These are phyloP conservation scores for Metopia argyrocephala DNA, from an alignment of 2,888 invertebrate genomes.

Conservation along the genomic window DNA sequence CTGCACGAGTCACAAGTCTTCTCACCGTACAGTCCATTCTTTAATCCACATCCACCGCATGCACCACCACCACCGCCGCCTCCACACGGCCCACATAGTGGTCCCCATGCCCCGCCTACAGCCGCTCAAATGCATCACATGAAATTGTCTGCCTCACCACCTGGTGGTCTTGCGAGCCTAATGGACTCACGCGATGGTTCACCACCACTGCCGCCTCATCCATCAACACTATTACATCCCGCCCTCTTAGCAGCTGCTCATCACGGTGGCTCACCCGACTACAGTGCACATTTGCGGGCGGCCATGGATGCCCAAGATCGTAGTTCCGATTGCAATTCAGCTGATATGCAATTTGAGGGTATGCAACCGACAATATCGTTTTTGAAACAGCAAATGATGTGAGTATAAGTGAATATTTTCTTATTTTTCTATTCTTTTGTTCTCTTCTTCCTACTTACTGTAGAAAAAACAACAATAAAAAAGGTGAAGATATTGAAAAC, in stretches of 20 bases:
- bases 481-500: background rate
- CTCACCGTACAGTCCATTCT: conserved; percentile 94
- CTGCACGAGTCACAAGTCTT: conserved; percentile 96
- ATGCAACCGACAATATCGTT: conserved; percentile 98
- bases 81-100: conserved; percentile 78
- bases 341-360: conserved; percentile 94
- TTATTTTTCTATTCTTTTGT: background rate
- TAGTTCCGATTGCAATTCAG: conserved; percentile 93
- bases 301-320: conserved; percentile 91
- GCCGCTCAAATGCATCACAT: conserved; percentile 78
- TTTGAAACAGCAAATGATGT: conserved; percentile 81
- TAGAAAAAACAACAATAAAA: background rate
- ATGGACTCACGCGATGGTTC: conserved; percentile 84
- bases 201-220: conserved; percentile 90
- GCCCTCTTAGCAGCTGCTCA: conserved; percentile 90
- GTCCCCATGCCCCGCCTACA: conserved; percentile 79
- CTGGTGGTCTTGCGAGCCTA: conserved; percentile 84
- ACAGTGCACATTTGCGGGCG: conserved; percentile 84
- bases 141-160: conserved; percentile 79
- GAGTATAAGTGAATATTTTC: conserved; percentile 56
- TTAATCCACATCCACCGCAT: conserved; percentile 81
- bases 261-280: conserved; percentile 89
- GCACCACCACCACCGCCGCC: conserved; percentile 73
- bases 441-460: background rate
- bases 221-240: conserved; percentile 91